Percentiles rank a stretch among this genome's conserved stretches.
These are phyloP conservation scores for Medauroidea extradentata DNA, from an alignment of 1,140 invertebrate species.

Conservation along the genomic window DNA sequence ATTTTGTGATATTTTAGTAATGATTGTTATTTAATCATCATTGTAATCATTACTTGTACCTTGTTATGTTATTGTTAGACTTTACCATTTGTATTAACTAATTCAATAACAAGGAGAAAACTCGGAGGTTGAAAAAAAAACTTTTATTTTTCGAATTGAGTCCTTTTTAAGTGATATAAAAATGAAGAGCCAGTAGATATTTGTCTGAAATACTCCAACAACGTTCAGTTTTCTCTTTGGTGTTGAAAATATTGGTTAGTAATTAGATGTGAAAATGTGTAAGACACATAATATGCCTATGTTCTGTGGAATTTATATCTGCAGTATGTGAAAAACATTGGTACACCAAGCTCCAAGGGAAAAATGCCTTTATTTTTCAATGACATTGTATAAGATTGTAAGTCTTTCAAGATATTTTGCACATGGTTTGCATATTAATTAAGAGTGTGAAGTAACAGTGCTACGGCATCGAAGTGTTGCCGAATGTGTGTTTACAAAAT, in stretches of 20 bases:
- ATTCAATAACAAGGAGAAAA: slow-evolving; percentile 30
- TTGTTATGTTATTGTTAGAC: slow-evolving; percentile 35
- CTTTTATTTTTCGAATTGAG: slow-evolving; percentile 12
- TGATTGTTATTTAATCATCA: slow-evolving; percentile 35
- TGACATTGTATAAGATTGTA: slow-evolving; percentile 7
- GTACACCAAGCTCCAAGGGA: slow-evolving; percentile 11
- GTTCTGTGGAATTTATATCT: slow-evolving; percentile 17
- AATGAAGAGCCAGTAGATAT: not conserved
- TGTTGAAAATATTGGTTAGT: slow-evolving; percentile 20
- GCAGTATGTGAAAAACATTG: slow-evolving; percentile 10
- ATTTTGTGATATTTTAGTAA: slow-evolving; percentile 38
- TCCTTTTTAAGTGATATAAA: slow-evolving; percentile 3
- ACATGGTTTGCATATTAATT: not conserved
- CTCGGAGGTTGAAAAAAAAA: not conserved
- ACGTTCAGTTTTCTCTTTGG: slow-evolving; percentile 26
- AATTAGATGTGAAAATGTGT: slow-evolving; percentile 13
- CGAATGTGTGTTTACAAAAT: not conserved
- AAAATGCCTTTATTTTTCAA: slow-evolving; percentile 16
- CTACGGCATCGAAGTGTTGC: not conserved
- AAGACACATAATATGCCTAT: slow-evolving; percentile 9
- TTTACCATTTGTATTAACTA: slow-evolving; percentile 25
- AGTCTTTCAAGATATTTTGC: slow-evolving; percentile 18
- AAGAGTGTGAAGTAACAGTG: not conserved
- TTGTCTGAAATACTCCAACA: not conserved
- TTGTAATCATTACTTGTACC: slow-evolving; percentile 33